Base-by-base conservation (phyloP, 1,140 invertebrate species). In the Drosophila sp. region DNA sequence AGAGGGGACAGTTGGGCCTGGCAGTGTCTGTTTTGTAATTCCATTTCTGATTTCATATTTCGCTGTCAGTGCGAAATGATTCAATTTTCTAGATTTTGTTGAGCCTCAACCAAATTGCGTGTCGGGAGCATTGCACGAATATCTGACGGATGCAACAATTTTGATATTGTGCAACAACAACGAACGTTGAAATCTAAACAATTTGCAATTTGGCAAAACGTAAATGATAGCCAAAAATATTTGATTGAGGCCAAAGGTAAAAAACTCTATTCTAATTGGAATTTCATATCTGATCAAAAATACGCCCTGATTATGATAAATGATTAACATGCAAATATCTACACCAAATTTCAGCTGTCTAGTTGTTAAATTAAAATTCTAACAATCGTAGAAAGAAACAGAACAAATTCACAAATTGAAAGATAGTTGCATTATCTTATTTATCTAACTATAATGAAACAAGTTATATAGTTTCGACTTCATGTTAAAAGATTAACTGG, bases 41-140 rank as follows among this genome's bases (percentile, higher is more conserved):
- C 72, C 75, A 78, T 81, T 81, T 87, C 65, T 72, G 82, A 86
- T 78, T 86, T 82, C 82, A 82, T 87, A 86, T 87, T 86, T 78
- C 72, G 83, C 82, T 86, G 82, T 86, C 82, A 86, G 82, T 78
- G 71, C 70, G 75, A 81, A 87, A 87, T 86, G 78, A 86, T 84
- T 84, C 80, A 84, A 84, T 84, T 84, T 84, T 73, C 56, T 76
- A 84, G 76, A 84, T 84, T 67, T 84, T 84, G 76, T 65, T 77
- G 50, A 18, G 43, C 13, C 40, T 18, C 58, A 34, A 41, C 38
- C 57, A 56, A 86, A 86, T 86, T 86, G 70, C 70, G 66, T 86
- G 77, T 72, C 62, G 18, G 53, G 32, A 48, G 29, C 50, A 61
- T 64, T 57, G 29, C 50, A 58, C 57, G 48, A 46, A 61, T 48